Evolutionary conservation across 1,140 invertebrate genomes (phyloP), one percentile per base, ranked within the genome.

Genomic region (Latrodectus geometricus): DNA sequence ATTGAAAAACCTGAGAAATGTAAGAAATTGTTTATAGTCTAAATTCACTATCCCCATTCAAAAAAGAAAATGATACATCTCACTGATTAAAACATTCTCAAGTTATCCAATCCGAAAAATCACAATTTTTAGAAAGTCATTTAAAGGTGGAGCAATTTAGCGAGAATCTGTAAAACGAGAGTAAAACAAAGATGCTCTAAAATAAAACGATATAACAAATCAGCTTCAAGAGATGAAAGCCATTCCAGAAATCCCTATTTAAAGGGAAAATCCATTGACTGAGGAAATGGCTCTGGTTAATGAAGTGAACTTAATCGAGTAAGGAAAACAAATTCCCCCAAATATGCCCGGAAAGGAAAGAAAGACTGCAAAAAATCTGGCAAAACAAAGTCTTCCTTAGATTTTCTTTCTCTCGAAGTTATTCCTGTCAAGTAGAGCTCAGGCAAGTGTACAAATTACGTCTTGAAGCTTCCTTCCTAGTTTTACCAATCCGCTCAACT

Each of bases 391-490:
- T 81, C 14, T 11, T 66, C 9, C 35, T 49, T 48, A 48, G 35
- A 9, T 35, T n/a, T 56, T 54, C 48, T 68, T 78, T 78, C 48
- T 54, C 15, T 23, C 5, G 68, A 72, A 81, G 49, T 68, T 56
- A 70, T 72, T 81, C 49, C 79, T 56, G 79, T 72, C 79, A 81
- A 81, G 79, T 81, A 54, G 79, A 61, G 20, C 49, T 81, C 79
- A 70, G 21, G 79, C 14, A 72, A 72, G 66, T 72, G 68, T 35
- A 81, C 79, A 81, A 81, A 81, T 81, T 81, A 81, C 79, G 79
- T 65, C 68, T 56, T 23, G 68, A 72, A 81, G 66, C 68, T 21
- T 50, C 49, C 23, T 35, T 35, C 56, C 76, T 5, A 35, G 61
- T 78, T 78, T 66, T 68, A 15, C 76, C 61, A 78, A 78, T 81